These are phyloP conservation scores for Ondatra zibethicus DNA, from an alignment of 2,113 vertebrate species.

Conservation along the genomic window DNA sequence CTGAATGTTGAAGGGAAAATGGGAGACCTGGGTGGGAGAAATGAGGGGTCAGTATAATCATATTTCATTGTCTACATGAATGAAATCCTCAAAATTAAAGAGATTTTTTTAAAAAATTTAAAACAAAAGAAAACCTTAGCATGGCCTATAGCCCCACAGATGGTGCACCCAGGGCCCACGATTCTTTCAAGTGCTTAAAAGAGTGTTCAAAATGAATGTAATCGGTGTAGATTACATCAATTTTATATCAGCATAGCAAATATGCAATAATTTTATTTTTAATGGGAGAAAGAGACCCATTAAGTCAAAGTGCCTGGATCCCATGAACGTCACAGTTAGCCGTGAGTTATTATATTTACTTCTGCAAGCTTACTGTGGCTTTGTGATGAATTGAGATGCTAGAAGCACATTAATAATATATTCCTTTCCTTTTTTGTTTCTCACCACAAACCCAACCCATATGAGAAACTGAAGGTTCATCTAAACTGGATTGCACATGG, in stretches of 20 bases:
- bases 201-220: slow-evolving; percentile 4
- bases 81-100: not conserved
- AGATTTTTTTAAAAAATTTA: not conserved
- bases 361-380: not conserved
- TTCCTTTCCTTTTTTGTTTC: not conserved
- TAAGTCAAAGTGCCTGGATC: not conserved
- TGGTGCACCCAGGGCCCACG: not conserved
- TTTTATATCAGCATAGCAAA: not conserved
- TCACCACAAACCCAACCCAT: not conserved
- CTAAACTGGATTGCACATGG: not conserved
- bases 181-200: not conserved
- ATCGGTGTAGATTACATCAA: not conserved
- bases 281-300: not conserved
- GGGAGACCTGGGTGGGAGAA: not conserved
- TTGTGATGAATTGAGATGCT: not conserved
- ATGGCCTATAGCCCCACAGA: not conserved
- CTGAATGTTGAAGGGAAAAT: not conserved
- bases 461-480: not conserved
- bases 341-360: not conserved
- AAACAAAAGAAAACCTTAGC: not conserved
- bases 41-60: not conserved
- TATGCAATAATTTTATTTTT: not conserved
- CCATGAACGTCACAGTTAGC: not conserved
- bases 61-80: too few relatives aligned
- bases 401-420: not conserved